phyloP scores from a whole-genome alignment of 2,888 invertebrate species.

The Nephrotoma appendiculata region DNA sequence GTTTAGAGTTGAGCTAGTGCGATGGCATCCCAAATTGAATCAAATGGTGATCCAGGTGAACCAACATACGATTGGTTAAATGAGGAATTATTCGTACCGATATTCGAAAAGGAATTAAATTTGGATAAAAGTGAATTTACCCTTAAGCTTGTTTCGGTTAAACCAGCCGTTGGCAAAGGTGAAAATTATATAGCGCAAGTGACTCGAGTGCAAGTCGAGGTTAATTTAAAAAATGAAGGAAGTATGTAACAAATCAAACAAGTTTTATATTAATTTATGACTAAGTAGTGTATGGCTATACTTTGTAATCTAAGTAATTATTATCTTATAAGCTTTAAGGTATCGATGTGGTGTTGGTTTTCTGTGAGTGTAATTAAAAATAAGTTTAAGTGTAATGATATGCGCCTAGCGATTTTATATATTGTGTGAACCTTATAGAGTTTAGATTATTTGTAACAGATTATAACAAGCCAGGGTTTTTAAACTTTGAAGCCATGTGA shows the following conservation, averaged over 20 bases:
- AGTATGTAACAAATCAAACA: not conserved
- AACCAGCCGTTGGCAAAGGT: not conserved
- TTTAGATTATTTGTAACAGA: no score
- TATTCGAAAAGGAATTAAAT: not conserved
- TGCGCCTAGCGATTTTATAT: no score
- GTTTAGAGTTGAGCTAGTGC: not conserved
- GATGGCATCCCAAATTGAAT: not conserved
- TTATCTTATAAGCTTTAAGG: no score
- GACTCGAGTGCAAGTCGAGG: not conserved
- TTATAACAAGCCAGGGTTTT: no score
- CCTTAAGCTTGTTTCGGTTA: not conserved
- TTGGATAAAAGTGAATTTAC: not conserved
- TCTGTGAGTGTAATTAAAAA: no score
- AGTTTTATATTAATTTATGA: no score
- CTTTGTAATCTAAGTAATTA: no score
- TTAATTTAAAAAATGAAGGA: not conserved
- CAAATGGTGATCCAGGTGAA: not conserved
- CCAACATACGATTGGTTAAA: not conserved
- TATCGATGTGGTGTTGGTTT: no score
- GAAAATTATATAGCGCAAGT: not conserved
- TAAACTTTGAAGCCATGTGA: no score
- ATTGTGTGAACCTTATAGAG: no score
- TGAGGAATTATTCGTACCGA: not conserved
- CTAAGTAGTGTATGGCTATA: no score
- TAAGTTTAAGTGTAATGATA: no score